These are phyloP conservation scores for Uloborus diversus DNA, from an alignment of 1,140 invertebrate genomes.

Conservation along the genomic window DNA sequence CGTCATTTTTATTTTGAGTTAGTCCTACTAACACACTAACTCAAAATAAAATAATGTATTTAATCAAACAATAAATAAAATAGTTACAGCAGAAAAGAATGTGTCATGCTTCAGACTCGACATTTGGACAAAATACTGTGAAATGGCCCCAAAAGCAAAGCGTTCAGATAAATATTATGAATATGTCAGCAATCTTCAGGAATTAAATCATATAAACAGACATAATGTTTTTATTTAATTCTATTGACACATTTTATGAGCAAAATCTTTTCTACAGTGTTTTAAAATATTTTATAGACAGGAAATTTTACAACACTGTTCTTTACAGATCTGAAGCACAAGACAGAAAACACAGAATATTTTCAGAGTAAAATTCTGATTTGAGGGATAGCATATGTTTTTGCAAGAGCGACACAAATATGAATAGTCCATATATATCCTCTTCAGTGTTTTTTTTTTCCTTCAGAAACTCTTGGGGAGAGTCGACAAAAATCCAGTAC, in stretches of 20 bases:
- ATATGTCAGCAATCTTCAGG: no score
- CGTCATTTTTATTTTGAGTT: no score
- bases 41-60: no score
- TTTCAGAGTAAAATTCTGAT: slow-evolving; percentile 47
- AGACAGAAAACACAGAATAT: slow-evolving; percentile 42
- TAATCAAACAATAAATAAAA: no score
- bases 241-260: slow-evolving; percentile 54
- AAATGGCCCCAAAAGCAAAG: no score
- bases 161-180: no score
- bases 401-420: slow-evolving; percentile 16
- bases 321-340: slow-evolving; percentile 49
- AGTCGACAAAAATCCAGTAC: slow-evolving; percentile 15
- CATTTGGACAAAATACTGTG: no score
- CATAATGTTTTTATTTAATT: slow-evolving; percentile 37
- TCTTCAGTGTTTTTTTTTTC: background rate
- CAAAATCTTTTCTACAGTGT: slow-evolving; percentile 44
- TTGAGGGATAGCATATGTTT: slow-evolving; percentile 16
- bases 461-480: background rate
- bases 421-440: background rate
- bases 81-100: no score
- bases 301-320: slow-evolving; percentile 31
- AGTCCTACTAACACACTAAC: no score
- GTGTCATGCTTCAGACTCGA: no score
- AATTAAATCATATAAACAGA: no score
- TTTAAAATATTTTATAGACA: slow-evolving; percentile 49